Evolutionary conservation across 2,797 vertebrate genomes (phyloP).

Genomic region (Periparus ater): DNA sequence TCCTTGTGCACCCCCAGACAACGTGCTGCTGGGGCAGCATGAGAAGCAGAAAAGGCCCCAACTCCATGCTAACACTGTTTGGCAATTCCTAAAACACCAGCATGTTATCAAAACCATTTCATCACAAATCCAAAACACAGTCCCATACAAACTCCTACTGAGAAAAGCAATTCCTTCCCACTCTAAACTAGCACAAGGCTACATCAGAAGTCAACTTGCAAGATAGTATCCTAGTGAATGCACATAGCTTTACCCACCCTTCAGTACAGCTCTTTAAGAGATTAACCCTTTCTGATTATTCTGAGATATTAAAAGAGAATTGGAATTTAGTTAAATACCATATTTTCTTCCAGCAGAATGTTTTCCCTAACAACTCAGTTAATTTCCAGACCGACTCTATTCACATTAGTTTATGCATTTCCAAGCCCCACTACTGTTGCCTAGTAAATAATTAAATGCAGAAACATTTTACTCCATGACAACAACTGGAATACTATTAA

Average conservation of each 20-base stretch:
- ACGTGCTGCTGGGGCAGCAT: rapidly evolving
- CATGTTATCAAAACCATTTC: not conserved
- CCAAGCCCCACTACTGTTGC: not conserved
- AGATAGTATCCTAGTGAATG: not conserved
- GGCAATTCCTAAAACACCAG: not conserved
- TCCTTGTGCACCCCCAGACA: not conserved
- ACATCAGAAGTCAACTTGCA: not conserved
- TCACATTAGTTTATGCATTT: not conserved
- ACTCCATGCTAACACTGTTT: not conserved
- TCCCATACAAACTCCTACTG: not conserved
- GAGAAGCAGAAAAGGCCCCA: not conserved
- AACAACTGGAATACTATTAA: not conserved
- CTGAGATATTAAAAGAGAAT: not conserved
- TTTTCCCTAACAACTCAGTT: not conserved
- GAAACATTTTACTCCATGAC: not conserved
- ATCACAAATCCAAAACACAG: not conserved
- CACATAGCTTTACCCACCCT: not conserved
- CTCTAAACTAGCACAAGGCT: not conserved
- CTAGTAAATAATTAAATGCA: not conserved
- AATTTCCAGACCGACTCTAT: not conserved
- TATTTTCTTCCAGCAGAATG: not conserved
- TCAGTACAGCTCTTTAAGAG: not conserved
- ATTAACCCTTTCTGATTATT: not conserved
- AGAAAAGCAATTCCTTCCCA: not conserved
- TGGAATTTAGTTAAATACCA: not conserved